Evolutionary conservation across 2,888 invertebrate genomes (phyloP), one percentile per base, ranked within the genome.

Genomic region (Agrilus biguttatus): DNA sequence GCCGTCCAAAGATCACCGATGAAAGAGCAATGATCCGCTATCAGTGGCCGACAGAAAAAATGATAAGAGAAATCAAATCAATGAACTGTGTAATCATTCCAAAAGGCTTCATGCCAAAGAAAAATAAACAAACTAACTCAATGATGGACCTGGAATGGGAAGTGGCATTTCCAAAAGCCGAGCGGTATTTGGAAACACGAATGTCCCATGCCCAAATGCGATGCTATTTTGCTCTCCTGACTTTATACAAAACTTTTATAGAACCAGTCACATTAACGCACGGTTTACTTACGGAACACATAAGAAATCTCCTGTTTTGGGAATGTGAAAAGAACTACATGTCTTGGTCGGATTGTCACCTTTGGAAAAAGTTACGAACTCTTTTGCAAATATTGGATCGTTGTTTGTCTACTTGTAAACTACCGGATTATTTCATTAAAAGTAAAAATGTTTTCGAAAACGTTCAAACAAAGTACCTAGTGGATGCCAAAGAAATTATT

Each of bases 281-380:
- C 40, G 80, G 84, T 5, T 66, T 87, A 17, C 74, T 79, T 13
- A 70, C 77, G 1, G 77, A 79, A 46, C 87, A 88, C 55, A 72
- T 88, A 33, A 74, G 83, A 42, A 78, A 77, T 49, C 76, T 81
- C 54, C 62, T 88, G 28, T 84, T 85, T 60, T 83, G 82, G 81
- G 75, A 85, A 64, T 80, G 83, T 52, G 85, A 88, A 63, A 59
- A 68, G 34, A 71, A 76, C 45, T 78, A 73, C 51, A 72, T 73
- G 1, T 75, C 72, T 45, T 87, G 85, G 84, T 76, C 80, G 0
- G 83, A 84, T 57, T 79, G 82, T 56, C 71, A 78, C 40, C 66
- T 83, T 2, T 88, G 87, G 3, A 77, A 77, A 55, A 75, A 77
- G 19, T 56, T 87, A 12, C 60, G 77, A 38, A 61, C 72, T 8